Conservation (phyloP, 2,113 vertebrate species). For the Pontoporia blainvillei region DNA sequence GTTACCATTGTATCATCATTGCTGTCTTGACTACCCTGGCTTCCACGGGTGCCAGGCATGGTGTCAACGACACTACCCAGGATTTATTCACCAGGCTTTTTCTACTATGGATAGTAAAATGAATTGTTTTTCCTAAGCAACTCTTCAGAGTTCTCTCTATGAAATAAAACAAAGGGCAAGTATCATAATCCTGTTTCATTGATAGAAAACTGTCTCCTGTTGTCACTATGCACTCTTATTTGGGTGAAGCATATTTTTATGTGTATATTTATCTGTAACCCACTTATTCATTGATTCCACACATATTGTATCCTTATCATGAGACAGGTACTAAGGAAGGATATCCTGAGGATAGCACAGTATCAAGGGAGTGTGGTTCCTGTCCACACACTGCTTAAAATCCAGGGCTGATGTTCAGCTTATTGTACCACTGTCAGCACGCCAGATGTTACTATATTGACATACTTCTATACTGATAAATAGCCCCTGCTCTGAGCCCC, state of each 20-base stretch:
- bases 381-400: background rate
- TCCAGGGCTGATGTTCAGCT: background rate
- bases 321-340: background rate
- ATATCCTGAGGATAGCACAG: background rate
- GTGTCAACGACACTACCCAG: background rate
- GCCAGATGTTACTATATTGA: background rate
- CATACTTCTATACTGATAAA: background rate
- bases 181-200: background rate
- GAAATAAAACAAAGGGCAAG: background rate
- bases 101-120: background rate
- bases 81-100: background rate
- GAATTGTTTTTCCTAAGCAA: background rate
- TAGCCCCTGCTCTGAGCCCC: background rate
- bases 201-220: background rate
- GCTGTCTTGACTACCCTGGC: background rate
- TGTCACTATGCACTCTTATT: background rate
- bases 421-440: background rate
- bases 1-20: background rate
- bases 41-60: background rate
- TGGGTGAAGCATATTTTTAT: background rate
- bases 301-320: background rate
- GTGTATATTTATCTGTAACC: background rate
- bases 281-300: background rate
- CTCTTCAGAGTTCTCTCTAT: background rate
- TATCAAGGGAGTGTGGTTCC: background rate